Evolutionary conservation across 2,797 vertebrate genomes (phyloP).

Genomic region (Mionectes olivaceus): DNA sequence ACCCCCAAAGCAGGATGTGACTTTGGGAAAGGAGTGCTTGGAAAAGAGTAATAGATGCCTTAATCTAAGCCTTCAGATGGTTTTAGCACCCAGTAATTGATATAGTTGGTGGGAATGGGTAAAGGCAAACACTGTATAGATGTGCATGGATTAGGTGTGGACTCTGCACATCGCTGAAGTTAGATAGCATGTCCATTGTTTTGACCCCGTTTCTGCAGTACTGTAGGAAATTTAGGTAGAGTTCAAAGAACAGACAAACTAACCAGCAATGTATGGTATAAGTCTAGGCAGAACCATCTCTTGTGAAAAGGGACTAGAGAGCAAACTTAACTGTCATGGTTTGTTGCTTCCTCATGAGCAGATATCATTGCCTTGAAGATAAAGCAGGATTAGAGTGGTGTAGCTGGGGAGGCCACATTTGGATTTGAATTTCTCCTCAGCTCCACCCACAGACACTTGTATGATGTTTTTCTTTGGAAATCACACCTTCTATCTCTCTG

Average conservation of each 20-base stretch:
- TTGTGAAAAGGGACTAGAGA: background rate
- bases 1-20: background rate
- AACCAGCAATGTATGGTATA: background rate
- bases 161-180: background rate
- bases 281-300: background rate
- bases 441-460: rapidly evolving
- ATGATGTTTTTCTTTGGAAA: background rate
- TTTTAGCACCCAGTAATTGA: background rate
- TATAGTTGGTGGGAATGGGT: background rate
- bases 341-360: background rate
- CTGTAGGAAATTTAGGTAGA: background rate
- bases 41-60: background rate
- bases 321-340: background rate
- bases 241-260: background rate
- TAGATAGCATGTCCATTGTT: background rate
- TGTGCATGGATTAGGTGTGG: background rate
- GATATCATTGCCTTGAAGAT: background rate
- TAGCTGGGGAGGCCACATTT: background rate
- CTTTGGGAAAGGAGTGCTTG: background rate
- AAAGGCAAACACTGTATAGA: background rate
- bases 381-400: background rate
- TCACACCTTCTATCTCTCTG: background rate
- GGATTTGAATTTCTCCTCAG: background rate
- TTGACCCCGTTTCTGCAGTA: background rate
- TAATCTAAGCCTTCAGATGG: background rate